Base-by-base conservation (phyloP, 2,113 vertebrate genomes). In the Lethenteron reissneri region DNA sequence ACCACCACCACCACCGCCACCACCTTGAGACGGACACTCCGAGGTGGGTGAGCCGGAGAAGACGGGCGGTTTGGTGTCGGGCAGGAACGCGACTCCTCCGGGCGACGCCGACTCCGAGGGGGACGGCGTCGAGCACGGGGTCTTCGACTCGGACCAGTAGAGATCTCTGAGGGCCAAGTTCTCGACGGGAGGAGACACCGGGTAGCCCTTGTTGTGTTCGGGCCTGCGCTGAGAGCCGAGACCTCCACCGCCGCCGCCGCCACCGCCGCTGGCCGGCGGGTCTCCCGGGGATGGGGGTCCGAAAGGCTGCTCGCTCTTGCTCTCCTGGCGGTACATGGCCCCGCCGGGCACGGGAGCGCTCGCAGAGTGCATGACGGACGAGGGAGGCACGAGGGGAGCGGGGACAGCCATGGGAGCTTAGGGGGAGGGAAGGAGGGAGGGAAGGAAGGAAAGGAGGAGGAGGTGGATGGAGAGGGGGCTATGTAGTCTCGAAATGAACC, bases 381-480 rank as follows among this genome's bases (percentile, higher is more conserved):
- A 82, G 75, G 86, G 84, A 77, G 88, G 88, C 82, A 94, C 86
- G 80, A 95, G 81, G 82, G 90, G 87, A 84, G 89, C 89, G 86
- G 89, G 89, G 77, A 88, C 86, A 80, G 90, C 90, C 90, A 95
- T 94, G 86, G 86, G n/a, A 68, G n/a, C 64, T 15, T 19, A 9
- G 71, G 56, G 73, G 71, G 15, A 57, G 72, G 62, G 74, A 71
- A 75, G 21, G 71, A 72, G 73, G 68, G 73, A 75, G 75, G 73
- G 57, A 75, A 78, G 75, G 79, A 77, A 76, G 73, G 72, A 69
- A 73, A 72, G 71, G 76, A 71, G 78, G 71, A 72, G 71, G n/a
- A 71, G 75, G 73, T 74, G 75, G 73, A 68, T 70, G 58, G 71
- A 74, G 71, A 71, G 75, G 75, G 72, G 13, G 73, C 73, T 72